Percentiles rank a stretch among this genome's conserved stretches.
Conservation (phyloP, 53 echinoderm and acorn worm genomes). For the Zoroaster sp. region DNA sequence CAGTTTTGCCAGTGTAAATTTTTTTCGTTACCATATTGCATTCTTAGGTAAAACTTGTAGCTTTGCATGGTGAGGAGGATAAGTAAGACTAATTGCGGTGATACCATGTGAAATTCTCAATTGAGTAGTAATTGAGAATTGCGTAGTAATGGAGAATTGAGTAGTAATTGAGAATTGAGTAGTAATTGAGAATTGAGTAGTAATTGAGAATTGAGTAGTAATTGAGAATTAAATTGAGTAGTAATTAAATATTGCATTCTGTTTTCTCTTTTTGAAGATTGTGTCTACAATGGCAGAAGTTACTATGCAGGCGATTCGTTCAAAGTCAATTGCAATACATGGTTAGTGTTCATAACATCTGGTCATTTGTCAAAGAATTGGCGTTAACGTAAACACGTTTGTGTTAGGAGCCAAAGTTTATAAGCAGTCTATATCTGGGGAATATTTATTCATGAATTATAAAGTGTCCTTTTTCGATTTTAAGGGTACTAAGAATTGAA, state of each 20-base stretch:
- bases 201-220: neutral
- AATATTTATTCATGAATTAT: too few relatives aligned
- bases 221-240: neutral
- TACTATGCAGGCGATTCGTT: constrained; percentile 50
- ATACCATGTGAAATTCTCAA: neutral
- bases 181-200: neutral
- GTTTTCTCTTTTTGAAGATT: constrained; percentile 1
- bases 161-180: neutral
- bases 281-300: constrained; percentile 38
- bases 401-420: too few relatives aligned
- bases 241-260: neutral
- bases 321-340: constrained; percentile 72
- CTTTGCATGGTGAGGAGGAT: too few relatives aligned
- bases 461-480: too few relatives aligned
- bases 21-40: too few relatives aligned
- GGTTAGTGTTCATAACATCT: constrained; percentile 53
- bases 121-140: neutral
- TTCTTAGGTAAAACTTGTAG: too few relatives aligned
- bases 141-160: neutral
- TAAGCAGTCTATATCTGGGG: too few relatives aligned
- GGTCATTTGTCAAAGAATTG: neutral
- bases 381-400: neutral
- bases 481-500: too few relatives aligned
- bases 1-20: too few relatives aligned
- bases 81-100: neutral